These are phyloP conservation scores for Alauda arvensis DNA, from an alignment of 2,797 vertebrate genomes.

Conservation along the genomic window DNA sequence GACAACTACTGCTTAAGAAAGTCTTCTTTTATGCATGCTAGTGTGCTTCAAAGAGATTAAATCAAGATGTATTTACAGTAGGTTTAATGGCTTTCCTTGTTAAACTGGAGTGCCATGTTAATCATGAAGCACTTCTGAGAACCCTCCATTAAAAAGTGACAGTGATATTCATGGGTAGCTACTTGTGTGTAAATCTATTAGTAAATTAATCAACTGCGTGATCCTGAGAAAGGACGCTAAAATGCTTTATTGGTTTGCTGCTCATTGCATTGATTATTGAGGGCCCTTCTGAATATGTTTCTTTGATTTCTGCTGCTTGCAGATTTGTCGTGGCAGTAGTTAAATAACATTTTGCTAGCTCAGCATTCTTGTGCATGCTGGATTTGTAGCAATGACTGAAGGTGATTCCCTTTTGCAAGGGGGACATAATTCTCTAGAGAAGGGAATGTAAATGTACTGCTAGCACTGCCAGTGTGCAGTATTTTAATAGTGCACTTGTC, in stretches of 20 bases:
- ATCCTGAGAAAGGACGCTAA: neutral
- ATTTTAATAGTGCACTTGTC: constrained; percentile 44
- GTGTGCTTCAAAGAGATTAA: neutral
- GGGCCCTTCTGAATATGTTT: neutral
- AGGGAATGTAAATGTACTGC: neutral
- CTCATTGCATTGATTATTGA: neutral
- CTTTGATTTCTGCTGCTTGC: neutral
- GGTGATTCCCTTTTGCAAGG: constrained; percentile 16
- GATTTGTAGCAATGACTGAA: constrained; percentile 12
- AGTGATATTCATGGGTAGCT: neutral
- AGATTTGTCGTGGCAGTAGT: neutral
- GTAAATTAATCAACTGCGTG: neutral
- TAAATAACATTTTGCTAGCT: constrained; percentile 9
- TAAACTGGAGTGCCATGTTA: neutral
- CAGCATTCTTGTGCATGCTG: neutral
- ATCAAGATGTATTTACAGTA: neutral
- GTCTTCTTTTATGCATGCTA: neutral
- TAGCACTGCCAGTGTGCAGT: constrained; percentile 29
- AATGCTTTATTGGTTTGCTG: constrained; percentile 20
- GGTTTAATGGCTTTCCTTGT: constrained; percentile 4
- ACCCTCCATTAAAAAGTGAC: neutral
- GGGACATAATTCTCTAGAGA: constrained; percentile 4
- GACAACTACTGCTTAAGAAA: neutral
- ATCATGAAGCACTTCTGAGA: neutral
- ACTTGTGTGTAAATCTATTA: constrained; percentile 15